Evolutionary conservation across 2,113 vertebrate species (phyloP), one percentile per base, ranked within the genome.

Genomic region (Chrysochloris asiatica): DNA sequence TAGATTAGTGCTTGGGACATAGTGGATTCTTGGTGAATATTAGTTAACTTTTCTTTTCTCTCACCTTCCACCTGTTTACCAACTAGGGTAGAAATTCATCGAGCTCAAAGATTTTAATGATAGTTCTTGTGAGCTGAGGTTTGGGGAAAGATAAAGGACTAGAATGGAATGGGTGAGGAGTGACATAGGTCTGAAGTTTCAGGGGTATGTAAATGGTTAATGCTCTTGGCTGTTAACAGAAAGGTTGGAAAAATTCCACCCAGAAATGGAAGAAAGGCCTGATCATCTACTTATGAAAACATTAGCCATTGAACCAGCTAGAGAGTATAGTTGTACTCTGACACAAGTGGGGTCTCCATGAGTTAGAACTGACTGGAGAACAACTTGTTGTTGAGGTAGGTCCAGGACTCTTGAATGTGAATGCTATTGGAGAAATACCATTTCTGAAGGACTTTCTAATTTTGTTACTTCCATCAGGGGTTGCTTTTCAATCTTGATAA

Each of bases 351-450:
- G n/a, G n/a, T n/a, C 26, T 19, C 26, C 26, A 10, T 61, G n/a
- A 61, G 56, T 61, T 9, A 26, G 56, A 61, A 61, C 19, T 13
- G 26, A 28, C 56, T 61, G 9, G 6, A 61, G 7, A 13, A 61
- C 26, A 28, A 11, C 8, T 61, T 19, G 56, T 61, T 61, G 9
- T 61, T 36, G 50, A 12, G 33, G 63, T 28, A 22, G 50, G 30
- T 3, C 22, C 69, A 30, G 41, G 28, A 19, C 48, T 36, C 48
- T 30, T 19, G n/a, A 61, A 16, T 0, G 8, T 28, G 45, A 11
- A 45, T 65, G 26, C 0, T 0, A 4, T 7, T 0, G 0, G 14
- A 36, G n/a, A 33, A 54, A 36, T 56, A 41, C 69, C 45, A 10
- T 5, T 69, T 26, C 54, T 33, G 30, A 12, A 13, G 16, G n/a